Conservation (phyloP, 2,888 invertebrate genomes). For the Aphodius sticticus region DNA sequence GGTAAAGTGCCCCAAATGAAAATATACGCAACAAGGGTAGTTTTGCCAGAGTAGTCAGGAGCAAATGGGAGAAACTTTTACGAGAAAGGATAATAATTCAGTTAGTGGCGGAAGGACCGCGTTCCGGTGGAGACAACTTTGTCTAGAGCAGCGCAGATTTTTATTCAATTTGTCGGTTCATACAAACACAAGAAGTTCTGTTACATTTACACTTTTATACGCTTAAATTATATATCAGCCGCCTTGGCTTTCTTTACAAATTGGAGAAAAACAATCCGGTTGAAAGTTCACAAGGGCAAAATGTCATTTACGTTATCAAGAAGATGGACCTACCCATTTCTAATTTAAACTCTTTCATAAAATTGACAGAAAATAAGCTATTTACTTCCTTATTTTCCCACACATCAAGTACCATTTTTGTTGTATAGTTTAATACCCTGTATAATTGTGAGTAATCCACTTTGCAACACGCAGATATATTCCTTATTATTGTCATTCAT, state of each 20-base stretch:
- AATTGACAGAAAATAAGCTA: no score
- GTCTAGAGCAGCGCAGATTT: conserved; percentile 48
- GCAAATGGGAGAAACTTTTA: conserved; percentile 54
- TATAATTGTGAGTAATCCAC: no score
- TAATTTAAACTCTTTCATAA: background rate
- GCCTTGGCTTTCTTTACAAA: background rate
- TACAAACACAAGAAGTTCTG: conserved; percentile 33
- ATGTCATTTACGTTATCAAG: background rate
- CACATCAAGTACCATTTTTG: no score
- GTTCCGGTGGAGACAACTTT: conserved; percentile 50
- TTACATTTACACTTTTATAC: conserved; percentile 26
- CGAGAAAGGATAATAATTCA: conserved; percentile 56
- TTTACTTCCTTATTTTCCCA: no score
- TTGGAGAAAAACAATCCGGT: background rate
- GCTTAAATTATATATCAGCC: conserved; percentile 20
- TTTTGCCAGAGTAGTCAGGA: conserved; percentile 49
- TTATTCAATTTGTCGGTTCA: conserved; percentile 44
- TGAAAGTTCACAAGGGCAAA: background rate
- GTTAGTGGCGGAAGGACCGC: conserved; percentile 52
- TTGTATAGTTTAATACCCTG: no score
- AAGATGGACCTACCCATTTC: background rate
- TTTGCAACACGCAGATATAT: no score
- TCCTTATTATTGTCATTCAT: no score
- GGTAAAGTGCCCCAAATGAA: conserved; percentile 52
- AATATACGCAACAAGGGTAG: conserved; percentile 53